Evolutionary conservation across 2,113 vertebrate genomes (phyloP).

Genomic region (Cochlearius cochlearius): DNA sequence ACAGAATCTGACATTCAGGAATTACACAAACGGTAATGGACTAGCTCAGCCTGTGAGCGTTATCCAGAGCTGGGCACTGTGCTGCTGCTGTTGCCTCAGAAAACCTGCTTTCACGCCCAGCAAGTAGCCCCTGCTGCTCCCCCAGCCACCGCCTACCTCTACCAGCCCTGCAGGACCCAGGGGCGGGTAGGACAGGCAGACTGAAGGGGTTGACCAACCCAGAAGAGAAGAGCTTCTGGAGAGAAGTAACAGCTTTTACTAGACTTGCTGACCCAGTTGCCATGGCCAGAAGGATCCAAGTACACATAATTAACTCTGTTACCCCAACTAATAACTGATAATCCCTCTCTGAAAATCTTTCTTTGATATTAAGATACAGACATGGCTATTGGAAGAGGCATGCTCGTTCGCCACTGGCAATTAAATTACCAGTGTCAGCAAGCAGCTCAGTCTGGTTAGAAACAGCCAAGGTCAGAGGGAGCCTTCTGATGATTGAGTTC

Average conservation of each 20-base stretch:
- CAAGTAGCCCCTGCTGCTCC: neutral
- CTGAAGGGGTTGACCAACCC: neutral
- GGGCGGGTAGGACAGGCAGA: neutral
- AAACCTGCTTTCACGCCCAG: neutral
- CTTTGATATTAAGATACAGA: neutral
- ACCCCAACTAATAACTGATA: neutral
- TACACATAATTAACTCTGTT: neutral
- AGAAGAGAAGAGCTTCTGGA: neutral
- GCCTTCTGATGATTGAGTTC: neutral
- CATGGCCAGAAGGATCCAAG: neutral
- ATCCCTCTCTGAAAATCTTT: neutral
- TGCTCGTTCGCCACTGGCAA: neutral
- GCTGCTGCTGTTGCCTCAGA: neutral
- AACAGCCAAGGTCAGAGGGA: neutral
- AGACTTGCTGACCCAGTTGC: neutral
- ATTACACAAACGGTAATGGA: no score
- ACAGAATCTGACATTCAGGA: neutral
- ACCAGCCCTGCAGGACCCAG: no score
- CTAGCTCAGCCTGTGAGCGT: neutral
- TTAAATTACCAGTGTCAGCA: neutral
- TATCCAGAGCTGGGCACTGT: neutral
- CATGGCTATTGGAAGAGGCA: neutral
- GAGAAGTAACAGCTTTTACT: neutral
- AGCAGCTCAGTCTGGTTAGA: neutral
- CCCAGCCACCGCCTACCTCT: neutral